Conservation (phyloP, 2,113 vertebrate species). For the Tympanuchus pallidicinctus region DNA sequence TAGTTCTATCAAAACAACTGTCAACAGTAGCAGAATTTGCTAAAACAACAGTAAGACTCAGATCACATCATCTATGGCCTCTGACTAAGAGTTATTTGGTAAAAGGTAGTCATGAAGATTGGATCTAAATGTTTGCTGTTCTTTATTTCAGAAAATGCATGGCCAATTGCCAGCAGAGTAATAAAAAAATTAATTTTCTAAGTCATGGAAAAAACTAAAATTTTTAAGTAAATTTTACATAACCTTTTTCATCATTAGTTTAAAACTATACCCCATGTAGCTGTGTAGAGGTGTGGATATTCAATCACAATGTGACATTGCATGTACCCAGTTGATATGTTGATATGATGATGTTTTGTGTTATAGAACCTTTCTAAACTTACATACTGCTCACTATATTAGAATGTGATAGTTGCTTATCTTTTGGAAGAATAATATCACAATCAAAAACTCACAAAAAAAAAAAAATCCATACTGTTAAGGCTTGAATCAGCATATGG, state of each 20-base stretch:
- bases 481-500: background rate
- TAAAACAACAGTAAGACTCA: background rate
- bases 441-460: background rate
- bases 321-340: background rate
- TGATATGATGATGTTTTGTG: background rate
- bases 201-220: background rate
- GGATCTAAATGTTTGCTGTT: background rate
- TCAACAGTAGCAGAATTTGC: background rate
- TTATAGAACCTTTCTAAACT: background rate
- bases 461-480: background rate
- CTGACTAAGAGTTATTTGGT: background rate
- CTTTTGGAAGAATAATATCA: background rate
- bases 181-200: background rate
- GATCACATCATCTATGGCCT: accelerated
- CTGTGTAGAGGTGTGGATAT: background rate
- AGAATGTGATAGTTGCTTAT: background rate
- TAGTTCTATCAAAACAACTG: background rate
- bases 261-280: background rate
- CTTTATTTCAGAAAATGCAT: background rate
- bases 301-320: background rate
- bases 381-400: accelerated
- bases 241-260: background rate
- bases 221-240: background rate
- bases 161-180: background rate
- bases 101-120: background rate